Evolutionary conservation across 1,140 invertebrate species (phyloP), one percentile per base, ranked within the genome.

Genomic region (Limonius californicus): DNA sequence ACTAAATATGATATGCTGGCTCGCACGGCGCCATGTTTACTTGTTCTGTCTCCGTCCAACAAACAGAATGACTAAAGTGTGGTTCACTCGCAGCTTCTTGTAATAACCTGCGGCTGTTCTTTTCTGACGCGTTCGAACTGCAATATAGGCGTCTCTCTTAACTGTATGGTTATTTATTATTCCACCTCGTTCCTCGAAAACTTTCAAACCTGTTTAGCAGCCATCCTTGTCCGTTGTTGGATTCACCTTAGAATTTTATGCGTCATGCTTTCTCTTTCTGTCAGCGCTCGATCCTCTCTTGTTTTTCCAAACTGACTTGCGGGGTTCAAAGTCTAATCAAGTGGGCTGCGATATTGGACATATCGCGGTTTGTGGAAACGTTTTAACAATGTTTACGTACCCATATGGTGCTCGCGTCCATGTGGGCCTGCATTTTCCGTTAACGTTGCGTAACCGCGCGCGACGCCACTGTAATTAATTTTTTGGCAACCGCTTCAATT

Each of bases 1-100:
- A 71, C 73, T 69, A 72, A 70, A 70, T 66, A 71, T 71, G 74
- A 76, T 76, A 74, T 74, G 72, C 66, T 73, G 66, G 71, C 72
- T 74, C 67, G 68, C 70, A 67, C 66, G 70, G 69, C 74, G 71
- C 74, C 74, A 75, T 74, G 73, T 75, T 75, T 74, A 72, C 72
- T 70, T 62, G 59, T 60, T 70, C 61, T 62, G 62, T 72, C 69
- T 72, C 69, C 63, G 54, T 68, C 63, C 23, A 66, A 35, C 69
- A 62, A 61, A 62, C 55, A 50, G 61, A 67, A 58, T 66, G 66
- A 70, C 65, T 67, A 67, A 70, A 59, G 63, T 59, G 58, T 63
- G 56, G 62, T 60, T 67, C 64, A 56, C 60, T 64, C 61, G 57
- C 54, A 32, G 57, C 23, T 45, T 45, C 63, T 65, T 59, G 63